Percentiles rank a stretch among this genome's conserved stretches.
phyloP scores from a whole-genome alignment of 2,888 invertebrate species.

The Hirtodrosophila histrioides region DNA sequence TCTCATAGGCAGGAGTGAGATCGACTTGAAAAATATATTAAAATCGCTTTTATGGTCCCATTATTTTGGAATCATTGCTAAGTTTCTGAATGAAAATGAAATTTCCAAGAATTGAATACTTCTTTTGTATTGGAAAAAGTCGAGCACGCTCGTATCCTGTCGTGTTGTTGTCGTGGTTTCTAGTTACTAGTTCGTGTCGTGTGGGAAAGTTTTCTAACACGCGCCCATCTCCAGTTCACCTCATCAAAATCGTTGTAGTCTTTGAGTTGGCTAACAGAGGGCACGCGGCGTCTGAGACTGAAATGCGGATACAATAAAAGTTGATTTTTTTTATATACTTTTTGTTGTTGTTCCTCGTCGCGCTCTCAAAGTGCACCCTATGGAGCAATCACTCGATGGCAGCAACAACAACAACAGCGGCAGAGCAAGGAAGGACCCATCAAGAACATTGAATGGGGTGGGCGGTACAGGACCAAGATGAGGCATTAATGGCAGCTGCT shows the following conservation, averaged over 20 bases:
- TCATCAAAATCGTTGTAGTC: constrained; percentile 11
- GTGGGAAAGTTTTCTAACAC: not conserved
- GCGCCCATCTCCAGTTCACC: not conserved
- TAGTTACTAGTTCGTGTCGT: constrained; percentile 20
- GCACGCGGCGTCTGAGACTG: constrained; percentile 66
- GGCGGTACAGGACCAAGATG: constrained; percentile 22
- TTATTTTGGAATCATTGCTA: no score
- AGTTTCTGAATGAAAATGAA: no score
- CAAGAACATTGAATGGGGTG: constrained; percentile 59
- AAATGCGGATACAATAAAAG: constrained; percentile 79
- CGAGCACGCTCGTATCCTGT: no score
- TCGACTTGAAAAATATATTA: no score
- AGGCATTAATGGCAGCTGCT: constrained; percentile 76
- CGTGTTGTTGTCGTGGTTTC: no score
- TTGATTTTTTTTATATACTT: constrained; percentile 41
- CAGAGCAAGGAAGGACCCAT: constrained; percentile 28
- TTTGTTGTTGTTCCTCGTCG: constrained; percentile 42
- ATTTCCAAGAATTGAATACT: no score
- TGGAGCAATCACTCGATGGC: constrained; percentile 75
- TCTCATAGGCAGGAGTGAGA: no score
- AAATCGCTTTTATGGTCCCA: no score
- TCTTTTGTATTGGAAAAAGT: no score
- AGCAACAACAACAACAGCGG: constrained; percentile 27
- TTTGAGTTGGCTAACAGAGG: constrained; percentile 40
- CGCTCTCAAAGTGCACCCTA: constrained; percentile 73